phyloP scores from a whole-genome alignment of 2,113 vertebrate genomes.

The Labrus mixtus region DNA sequence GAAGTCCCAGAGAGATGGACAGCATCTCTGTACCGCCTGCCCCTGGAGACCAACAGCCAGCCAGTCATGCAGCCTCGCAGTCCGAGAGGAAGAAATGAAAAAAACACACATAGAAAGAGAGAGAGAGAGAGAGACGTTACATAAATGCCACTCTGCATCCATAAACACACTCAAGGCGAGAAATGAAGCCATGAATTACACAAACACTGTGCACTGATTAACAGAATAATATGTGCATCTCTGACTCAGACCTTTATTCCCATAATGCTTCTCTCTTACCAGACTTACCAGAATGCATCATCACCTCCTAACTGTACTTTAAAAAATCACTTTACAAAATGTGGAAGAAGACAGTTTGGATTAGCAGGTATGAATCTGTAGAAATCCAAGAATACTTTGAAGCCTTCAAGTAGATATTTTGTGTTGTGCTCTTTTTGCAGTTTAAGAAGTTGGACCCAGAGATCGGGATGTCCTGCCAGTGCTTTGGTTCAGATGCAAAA shows the following conservation, averaged over 20 bases:
- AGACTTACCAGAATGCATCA: neutral
- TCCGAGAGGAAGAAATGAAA: neutral
- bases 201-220: neutral
- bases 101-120: neutral
- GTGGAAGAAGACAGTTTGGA: too few species aligned
- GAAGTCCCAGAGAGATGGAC: slow-evolving; percentile 38
- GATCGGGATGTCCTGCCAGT: too few species aligned
- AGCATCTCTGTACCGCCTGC: slow-evolving; percentile 37
- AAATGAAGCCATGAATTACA: slow-evolving; percentile 12
- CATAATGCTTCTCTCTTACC: neutral
- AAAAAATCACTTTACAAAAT: too few species aligned
- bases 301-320: too few species aligned
- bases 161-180: slow-evolving; percentile 1
- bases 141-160: slow-evolving; percentile 49
- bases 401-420: too few species aligned
- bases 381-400: too few species aligned
- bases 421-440: too few species aligned
- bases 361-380: too few species aligned
- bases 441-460: too few species aligned
- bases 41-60: slow-evolving; percentile 41
- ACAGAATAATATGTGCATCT: slow-evolving; percentile 7
- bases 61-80: slow-evolving; percentile 7
- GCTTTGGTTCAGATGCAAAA: too few species aligned
- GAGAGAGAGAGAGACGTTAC: slow-evolving; percentile 23
- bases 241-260: neutral